Evolutionary conservation across 2,113 vertebrate genomes (phyloP).

Genomic region (Crocuta crocuta): DNA sequence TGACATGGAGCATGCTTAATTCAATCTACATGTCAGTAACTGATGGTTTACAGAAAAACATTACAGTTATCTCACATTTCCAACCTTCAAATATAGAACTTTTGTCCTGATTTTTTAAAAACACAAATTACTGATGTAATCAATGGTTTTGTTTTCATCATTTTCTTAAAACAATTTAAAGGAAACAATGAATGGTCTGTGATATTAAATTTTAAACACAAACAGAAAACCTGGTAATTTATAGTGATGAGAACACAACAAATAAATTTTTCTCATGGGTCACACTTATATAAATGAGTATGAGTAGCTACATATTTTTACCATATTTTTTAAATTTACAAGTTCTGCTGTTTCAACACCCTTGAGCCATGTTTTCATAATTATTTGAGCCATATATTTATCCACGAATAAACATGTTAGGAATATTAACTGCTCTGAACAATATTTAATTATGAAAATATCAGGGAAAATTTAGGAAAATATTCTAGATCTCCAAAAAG

Average conservation of each 20-base stretch:
- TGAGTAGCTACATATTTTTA: not conserved
- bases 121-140: not conserved
- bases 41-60: conserved; percentile 32
- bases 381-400: conserved; percentile 15
- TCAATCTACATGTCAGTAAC: not conserved
- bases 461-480: not conserved
- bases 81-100: not conserved
- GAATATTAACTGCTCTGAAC: not conserved
- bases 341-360: not conserved
- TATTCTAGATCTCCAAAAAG: not conserved
- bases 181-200: not conserved
- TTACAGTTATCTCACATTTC: not conserved
- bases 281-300: not conserved
- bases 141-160: conserved; percentile 5
- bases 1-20: conserved; percentile 39
- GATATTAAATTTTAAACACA: not conserved
- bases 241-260: not conserved
- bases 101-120: not conserved
- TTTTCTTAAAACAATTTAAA: not conserved
- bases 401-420: not conserved
- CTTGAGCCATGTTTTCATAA: not conserved
- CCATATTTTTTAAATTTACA: conserved; percentile 1
- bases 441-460: conserved; percentile 43
- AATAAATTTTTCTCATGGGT: not conserved
- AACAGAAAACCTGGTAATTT: not conserved